These are phyloP conservation scores for Hydropotes inermis DNA, from an alignment of 2,113 vertebrate species.

Conservation along the genomic window DNA sequence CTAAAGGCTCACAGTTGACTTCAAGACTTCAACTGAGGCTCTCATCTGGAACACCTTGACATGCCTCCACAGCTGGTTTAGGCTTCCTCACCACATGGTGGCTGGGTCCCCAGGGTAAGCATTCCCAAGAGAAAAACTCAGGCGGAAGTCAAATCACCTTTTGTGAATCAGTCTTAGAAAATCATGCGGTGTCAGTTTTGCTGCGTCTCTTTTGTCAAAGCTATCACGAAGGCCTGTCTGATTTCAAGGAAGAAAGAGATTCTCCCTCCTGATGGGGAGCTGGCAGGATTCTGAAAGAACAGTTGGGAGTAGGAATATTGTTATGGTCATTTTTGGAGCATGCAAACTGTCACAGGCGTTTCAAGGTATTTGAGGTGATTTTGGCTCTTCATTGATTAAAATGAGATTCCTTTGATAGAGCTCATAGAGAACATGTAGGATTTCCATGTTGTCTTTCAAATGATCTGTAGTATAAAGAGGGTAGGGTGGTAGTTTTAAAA, in stretches of 20 bases:
- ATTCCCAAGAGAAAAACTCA: not conserved
- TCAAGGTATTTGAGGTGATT: not conserved
- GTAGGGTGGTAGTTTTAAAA: not conserved
- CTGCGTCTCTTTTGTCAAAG: not conserved
- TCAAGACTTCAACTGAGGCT: not conserved
- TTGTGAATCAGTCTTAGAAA: not conserved
- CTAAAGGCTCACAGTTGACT: not conserved
- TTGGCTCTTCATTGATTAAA: not conserved
- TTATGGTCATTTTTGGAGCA: not conserved
- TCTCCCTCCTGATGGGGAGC: not conserved
- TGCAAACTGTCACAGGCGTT: not conserved
- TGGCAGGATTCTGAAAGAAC: not conserved
- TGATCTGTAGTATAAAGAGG: not conserved
- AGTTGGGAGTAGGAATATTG: not conserved
- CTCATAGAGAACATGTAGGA: not conserved
- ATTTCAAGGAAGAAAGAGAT: not conserved
- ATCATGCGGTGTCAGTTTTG: not conserved
- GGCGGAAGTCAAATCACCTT: not conserved
- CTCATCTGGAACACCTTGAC: not conserved
- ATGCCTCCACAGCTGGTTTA: not conserved
- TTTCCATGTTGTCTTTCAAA: not conserved
- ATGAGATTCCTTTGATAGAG: not conserved
- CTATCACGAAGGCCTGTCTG: not conserved
- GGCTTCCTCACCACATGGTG: not conserved
- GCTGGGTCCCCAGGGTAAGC: not conserved